Base-by-base conservation (phyloP, 2,113 vertebrate species). In the Gymnogyps californianus region DNA sequence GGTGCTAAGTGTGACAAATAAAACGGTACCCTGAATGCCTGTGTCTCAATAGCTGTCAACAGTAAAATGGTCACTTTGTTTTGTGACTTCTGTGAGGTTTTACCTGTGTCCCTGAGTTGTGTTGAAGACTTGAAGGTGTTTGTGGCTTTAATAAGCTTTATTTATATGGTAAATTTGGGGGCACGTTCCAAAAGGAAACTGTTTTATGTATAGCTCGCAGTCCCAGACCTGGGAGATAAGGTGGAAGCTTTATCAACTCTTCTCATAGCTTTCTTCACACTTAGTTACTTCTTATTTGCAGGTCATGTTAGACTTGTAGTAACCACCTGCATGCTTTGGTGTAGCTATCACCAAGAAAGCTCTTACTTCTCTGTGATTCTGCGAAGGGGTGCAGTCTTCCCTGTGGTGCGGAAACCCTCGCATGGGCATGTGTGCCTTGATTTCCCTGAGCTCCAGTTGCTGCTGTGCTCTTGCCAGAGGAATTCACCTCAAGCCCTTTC, bases 161-260 rank as follows among this genome's bases (percentile, higher is more conserved):
- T 75, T 85, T 55, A 3, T 7, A 0, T 31, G 24, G 20, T 15
- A 25, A n/a, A 29, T 44, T 11, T 11, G 1, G 31, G 26, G 10
- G 7, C 2, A 0, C 1, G 5, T 76, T 65, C 54, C 58, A 24
- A 9, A 59, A 36, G 36, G 32, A 58, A 83, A 12, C 12, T 29
- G 5, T 13, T 84, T 17, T 26, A 16, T 1, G 0, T 10, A 4
- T 10, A 22, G 16, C 22, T 64, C 1, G 0, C 4, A 3, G 4
- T n/a, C 44, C 20, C 24, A 25, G 26, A 22, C 9, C 18, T 19
- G 29, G 22, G 42, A 28, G 31, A n/a, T 26, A 26, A 51, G 26
- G 24, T 2, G 3, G 24, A 36, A 79, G 5, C 51, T 78, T 36
- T 46, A 24, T 24, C 20, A 1, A 5, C 13, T 36, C 25, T n/a